These are phyloP conservation scores for Ypsolopha sequella DNA, from an alignment of 2,888 invertebrate species.

Conservation along the genomic window DNA sequence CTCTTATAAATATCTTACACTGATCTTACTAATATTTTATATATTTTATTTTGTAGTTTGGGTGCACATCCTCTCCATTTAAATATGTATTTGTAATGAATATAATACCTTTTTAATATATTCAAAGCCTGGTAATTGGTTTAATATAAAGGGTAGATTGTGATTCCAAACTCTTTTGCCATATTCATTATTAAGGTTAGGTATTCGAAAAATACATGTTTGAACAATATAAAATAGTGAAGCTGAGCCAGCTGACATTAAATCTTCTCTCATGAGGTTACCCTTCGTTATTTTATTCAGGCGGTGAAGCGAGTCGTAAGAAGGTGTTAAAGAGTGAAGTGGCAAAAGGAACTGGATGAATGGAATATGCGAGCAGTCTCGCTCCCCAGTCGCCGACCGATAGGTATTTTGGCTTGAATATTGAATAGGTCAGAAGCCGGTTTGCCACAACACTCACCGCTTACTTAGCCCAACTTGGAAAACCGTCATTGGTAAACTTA, in stretches of 20 bases:
- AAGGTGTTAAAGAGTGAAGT: conserved; percentile 66
- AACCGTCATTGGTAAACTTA: background rate
- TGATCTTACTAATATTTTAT: no score
- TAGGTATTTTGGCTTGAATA: conserved; percentile 43
- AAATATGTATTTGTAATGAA: no score
- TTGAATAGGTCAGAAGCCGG: conserved; percentile 32
- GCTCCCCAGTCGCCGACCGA: conserved; percentile 22
- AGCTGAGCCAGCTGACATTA: conserved; percentile 23
- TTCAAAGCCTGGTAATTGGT: no score
- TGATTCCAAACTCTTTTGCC: no score
- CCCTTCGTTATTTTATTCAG: conserved; percentile 56
- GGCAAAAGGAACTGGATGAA: conserved; percentile 55
- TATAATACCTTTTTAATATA: no score
- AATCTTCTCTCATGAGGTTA: conserved; percentile 43
- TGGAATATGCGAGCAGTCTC: conserved; percentile 49
- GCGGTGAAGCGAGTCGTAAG: conserved; percentile 50
- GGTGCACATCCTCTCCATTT: no score
- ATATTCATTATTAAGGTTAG: no score
- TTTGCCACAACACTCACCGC: conserved; percentile 24
- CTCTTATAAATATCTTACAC: no score
- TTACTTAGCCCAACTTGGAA: conserved; percentile 2
- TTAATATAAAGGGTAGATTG: no score
- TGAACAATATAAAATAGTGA: no score
- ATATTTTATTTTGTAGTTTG: no score
- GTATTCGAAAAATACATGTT: background rate